Conservation (phyloP, 2,797 vertebrate genomes). For the Rhynchotus rufescens region DNA sequence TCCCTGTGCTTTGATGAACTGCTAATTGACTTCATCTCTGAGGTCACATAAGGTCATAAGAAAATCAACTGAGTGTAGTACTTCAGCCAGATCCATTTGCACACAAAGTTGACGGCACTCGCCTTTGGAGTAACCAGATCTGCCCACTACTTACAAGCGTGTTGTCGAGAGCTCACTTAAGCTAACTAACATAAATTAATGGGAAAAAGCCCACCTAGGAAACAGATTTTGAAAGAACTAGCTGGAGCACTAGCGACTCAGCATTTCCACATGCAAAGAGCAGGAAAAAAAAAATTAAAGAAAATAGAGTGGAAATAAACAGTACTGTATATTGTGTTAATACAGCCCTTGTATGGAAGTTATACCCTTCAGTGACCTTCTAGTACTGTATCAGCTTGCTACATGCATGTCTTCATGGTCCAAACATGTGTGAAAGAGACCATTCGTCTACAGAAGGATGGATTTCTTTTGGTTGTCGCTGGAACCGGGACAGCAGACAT, state of each 20-base stretch:
- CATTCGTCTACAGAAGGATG: slow-evolving; percentile 83
- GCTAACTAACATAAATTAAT: background rate
- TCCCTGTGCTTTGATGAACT: slow-evolving; percentile 66
- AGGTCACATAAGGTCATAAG: slow-evolving; percentile 71
- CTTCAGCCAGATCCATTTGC: slow-evolving; percentile 75
- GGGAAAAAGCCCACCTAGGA: slow-evolving; percentile 47
- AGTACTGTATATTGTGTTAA: slow-evolving; percentile 83
- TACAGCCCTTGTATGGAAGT: slow-evolving; percentile 88
- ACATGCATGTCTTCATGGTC: slow-evolving; percentile 93
- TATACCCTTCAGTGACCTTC: slow-evolving; percentile 88
- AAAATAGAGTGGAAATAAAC: slow-evolving; percentile 74
- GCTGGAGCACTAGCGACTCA: slow-evolving; percentile 82
- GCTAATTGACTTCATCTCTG: slow-evolving; percentile 76
- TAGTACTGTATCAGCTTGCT: slow-evolving; percentile 83
- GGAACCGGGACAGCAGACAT: slow-evolving; percentile 80
- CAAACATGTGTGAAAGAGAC: slow-evolving; percentile 90
- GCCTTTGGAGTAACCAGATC: slow-evolving; percentile 23
- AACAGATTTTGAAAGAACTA: slow-evolving; percentile 75
- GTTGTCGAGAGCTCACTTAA: background rate
- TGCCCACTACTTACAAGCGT: background rate
- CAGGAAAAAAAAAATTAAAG: slow-evolving; percentile 59
- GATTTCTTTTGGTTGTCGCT: slow-evolving; percentile 82
- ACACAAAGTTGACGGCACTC: slow-evolving; percentile 8
- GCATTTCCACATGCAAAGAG: slow-evolving; percentile 87
- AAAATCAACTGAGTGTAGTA: slow-evolving; percentile 73